Evolutionary conservation across 2,797 vertebrate genomes (phyloP).

Genomic region (Taenioides sp.): DNA sequence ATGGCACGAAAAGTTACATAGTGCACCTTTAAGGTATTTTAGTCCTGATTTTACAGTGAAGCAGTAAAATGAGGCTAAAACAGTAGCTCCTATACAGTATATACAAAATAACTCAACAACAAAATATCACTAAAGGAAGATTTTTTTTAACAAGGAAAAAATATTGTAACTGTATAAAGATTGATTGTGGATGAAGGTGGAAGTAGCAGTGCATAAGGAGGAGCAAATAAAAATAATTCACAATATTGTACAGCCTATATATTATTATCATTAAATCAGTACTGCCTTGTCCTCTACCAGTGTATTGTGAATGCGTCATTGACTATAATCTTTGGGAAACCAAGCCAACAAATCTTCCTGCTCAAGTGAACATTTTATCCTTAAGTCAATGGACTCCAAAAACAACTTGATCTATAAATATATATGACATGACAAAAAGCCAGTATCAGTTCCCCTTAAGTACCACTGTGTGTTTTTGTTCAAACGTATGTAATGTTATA

Average conservation of each 20-base stretch:
- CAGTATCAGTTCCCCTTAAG: background rate
- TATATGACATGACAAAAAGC: background rate
- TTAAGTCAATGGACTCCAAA: background rate
- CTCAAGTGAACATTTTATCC: constrained; percentile 4
- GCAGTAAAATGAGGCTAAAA: too few relatives aligned
- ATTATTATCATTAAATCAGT: background rate
- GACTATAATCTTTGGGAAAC: background rate
- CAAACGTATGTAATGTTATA: background rate
- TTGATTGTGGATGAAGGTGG: too few relatives aligned
- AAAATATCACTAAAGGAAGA: too few relatives aligned
- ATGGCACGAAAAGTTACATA: too few relatives aligned
- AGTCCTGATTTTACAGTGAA: too few relatives aligned
- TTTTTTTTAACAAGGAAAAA: too few relatives aligned
- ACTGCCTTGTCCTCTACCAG: background rate
- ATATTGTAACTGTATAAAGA: too few relatives aligned
- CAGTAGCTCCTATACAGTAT: too few relatives aligned
- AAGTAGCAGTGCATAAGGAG: too few relatives aligned
- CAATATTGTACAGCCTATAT: background rate
- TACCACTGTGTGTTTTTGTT: background rate
- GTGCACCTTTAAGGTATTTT: too few relatives aligned
- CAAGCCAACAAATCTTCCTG: background rate
- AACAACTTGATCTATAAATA: background rate
- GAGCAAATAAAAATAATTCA: background rate
- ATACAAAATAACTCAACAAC: too few relatives aligned
- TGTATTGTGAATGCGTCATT: background rate